Evolutionary conservation across 2,888 invertebrate species (phyloP).

Genomic region (Epistrophe grossulariae): DNA sequence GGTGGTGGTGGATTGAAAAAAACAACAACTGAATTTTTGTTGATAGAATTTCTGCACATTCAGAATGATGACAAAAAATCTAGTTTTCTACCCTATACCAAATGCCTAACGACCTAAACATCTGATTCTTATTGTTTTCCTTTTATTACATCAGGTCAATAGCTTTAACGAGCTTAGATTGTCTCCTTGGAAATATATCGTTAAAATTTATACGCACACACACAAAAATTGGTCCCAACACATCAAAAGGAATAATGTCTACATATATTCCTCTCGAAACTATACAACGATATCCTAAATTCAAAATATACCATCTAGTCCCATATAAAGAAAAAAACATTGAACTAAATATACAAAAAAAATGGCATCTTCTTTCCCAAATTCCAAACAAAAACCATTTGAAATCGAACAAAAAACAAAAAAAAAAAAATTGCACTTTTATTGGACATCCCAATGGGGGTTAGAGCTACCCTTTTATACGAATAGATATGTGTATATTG

Average conservation of each 20-base stretch:
- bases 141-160: constrained; percentile 9
- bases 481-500: neutral
- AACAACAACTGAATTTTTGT: too few relatives aligned
- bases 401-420: neutral
- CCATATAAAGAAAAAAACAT: neutral
- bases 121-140: neutral
- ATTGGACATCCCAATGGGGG: constrained; percentile 4
- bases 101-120: neutral
- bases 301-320: neutral
- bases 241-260: neutral
- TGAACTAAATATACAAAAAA: neutral
- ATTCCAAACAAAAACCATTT: neutral
- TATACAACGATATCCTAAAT: constrained; percentile 5
- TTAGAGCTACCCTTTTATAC: neutral
- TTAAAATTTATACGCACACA: constrained; percentile 6
- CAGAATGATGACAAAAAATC: neutral
- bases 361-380: neutral
- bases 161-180: neutral
- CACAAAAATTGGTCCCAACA: neutral
- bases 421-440: constrained; percentile 20
- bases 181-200: neutral
- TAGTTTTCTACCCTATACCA: neutral
- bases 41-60: neutral
- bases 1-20: too few relatives aligned
- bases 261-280: neutral